A percentile compares a stretch with the other conserved stretches of the same genome.
Conservation (phyloP, 2,888 invertebrate species). For the Idaea straminata region DNA sequence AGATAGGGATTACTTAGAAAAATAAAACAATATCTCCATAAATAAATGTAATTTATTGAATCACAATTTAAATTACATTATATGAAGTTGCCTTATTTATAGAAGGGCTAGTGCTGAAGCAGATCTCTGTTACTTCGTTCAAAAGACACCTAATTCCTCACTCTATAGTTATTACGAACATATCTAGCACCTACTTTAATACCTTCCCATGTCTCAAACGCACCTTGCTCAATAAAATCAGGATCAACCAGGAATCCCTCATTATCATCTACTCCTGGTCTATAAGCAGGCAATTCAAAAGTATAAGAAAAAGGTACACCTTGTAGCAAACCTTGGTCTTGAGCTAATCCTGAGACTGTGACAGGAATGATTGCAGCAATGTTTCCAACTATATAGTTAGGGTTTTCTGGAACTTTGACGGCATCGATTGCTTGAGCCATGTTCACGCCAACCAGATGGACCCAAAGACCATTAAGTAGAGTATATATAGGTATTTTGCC, state of each 20-base stretch:
- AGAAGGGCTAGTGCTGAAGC: too few relatives aligned
- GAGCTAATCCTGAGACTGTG: conserved; percentile 81
- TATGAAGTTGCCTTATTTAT: too few relatives aligned
- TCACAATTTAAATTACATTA: too few relatives aligned
- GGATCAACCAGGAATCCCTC: conserved; percentile 80
- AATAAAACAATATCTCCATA: too few relatives aligned
- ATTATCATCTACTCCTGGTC: conserved; percentile 46
- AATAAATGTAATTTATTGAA: too few relatives aligned
- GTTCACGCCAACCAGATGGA: conserved; percentile 57
- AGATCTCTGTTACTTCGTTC: too few relatives aligned
- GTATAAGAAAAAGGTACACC: conserved; percentile 80
- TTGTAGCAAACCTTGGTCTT: conserved; percentile 81
- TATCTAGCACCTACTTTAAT: conserved; percentile 73
- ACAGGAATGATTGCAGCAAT: conserved; percentile 67
- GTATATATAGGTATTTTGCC: too few relatives aligned
- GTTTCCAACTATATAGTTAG: conserved; percentile 73
- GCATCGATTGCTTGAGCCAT: conserved; percentile 68
- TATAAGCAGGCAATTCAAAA: conserved; percentile 78
- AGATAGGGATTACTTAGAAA: too few relatives aligned
- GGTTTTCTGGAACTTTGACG: conserved; percentile 62
- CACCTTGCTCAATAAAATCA: conserved; percentile 77
- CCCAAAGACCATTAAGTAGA: conserved; percentile 50
- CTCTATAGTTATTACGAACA: conserved; percentile 28
- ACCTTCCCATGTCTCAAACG: conserved; percentile 81
- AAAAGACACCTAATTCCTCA: neutral